Evolutionary conservation across 1,140 invertebrate genomes (phyloP), one percentile per base, ranked within the genome.

Genomic region (Drosophila lowei): DNA sequence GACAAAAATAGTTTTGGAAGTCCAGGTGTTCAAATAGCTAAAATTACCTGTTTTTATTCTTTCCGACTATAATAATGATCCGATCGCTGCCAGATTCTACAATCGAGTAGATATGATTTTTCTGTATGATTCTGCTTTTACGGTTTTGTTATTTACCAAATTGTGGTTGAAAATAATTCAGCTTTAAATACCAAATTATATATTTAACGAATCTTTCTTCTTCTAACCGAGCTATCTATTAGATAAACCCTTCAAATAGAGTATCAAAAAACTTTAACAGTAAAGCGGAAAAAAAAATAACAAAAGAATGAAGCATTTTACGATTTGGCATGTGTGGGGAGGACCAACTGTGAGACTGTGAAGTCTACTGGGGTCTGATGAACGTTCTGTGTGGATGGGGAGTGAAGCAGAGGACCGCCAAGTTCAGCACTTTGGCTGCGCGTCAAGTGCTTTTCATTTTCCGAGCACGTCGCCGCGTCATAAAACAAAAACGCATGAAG

Each of bases 401-500:
- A 30, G 21, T 23, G 47, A 30, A 41, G 42, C 38, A 47, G 63
- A 61, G 55, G 72, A 84, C 67, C 80, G 70, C 73, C 81, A 85
- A 88, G 81, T 81, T 85, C 81, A 81, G 81, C 77, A 77, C 77
- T 85, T 88, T 85, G 81, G 38, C 34, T 9, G 81, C 47, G 70
- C 79, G 77, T 78, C 81, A 85, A 85, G 83, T 88, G 81, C 81
- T 85, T 85, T 85, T 85, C 73, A 85, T 85, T 85, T 85, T 85
- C 81, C 73, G 70, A 85, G 83, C 81, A 85, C 81, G 81, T 85
- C 83, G 77, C 56, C 81, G 83, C 73, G 65, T 85, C 83, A 88
- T 85, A 85, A 85, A 85, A 85, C 81, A 85, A 85, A 85, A 85
- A 85, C 79, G 72, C 72, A 75, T 68, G 50, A 43, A 67, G 72